Base-by-base conservation (phyloP, 2,113 vertebrate genomes). In the Cichladusa arquata region DNA sequence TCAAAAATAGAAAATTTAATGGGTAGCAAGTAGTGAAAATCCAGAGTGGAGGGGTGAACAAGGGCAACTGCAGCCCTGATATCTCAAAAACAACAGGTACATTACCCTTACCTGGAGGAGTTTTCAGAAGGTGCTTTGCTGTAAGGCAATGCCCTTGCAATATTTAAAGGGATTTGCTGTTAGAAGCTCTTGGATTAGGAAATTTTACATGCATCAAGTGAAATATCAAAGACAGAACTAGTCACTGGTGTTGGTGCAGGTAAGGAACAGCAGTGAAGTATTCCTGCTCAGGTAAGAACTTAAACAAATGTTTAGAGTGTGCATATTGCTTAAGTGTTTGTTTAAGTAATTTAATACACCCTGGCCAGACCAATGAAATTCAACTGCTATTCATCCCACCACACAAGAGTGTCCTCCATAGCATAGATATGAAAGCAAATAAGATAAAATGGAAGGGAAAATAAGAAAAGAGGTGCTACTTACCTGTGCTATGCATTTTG, bases 401-500 rank as follows among this genome's bases (percentile, higher is more conserved):
- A 54, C 66, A 44, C 50, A 70, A 36, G 64, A 62, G 67, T 0
- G 2, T 76, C 53, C 65, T 74, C 76, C 77, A 78, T 61, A 76
- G 48, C 65, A 53, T 0, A 81, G 65, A 54, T 90, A 81, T 34
- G 80, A 91, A 93, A 92, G 90, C 38, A 92, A 90, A 71, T 33
- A 92, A 86, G 86, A 90, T 94, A 54, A 93, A 92, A 92, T 56
- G 60, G 40, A 86, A 84, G 31, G 47, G 23, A 34, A 91, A 95
- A 80, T 73, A 92, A 87, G 81, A 64, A 71, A 94, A 88, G 56
- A 92, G 72, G 57, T 72, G 61, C n/a, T 88, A 54, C 48, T 90
- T 81, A 95, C 78, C 70, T 88, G 80, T 40, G 47, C 66, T 85
- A 51, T 91, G 66, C 38, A 58, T 69, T 93, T 87, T 85, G 13